phyloP scores from a whole-genome alignment of 2,113 vertebrate genomes.

The Megaceryle maxima region DNA sequence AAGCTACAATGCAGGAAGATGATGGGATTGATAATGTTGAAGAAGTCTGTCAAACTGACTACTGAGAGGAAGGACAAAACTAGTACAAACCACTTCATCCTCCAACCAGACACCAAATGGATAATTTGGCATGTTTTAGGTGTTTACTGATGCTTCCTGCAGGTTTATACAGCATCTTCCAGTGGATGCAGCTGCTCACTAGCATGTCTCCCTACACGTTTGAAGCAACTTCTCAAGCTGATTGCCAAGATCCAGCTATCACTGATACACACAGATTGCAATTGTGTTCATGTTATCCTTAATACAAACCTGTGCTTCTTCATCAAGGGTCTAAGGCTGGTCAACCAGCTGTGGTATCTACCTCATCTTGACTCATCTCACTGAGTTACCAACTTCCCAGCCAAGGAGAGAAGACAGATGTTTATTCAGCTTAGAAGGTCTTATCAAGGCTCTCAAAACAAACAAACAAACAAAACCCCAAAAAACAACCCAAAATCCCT shows the following conservation, averaged over 20 bases:
- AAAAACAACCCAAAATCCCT: too few relatives aligned
- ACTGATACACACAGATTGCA: not conserved
- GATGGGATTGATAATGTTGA: not conserved
- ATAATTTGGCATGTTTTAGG: not conserved
- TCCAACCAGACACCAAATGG: not conserved
- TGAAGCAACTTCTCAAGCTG: not conserved
- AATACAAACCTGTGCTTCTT: not conserved
- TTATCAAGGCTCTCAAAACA: not conserved
- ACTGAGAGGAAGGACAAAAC: not conserved
- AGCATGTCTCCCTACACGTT: not conserved
- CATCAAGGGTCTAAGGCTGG: not conserved
- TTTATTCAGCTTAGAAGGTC: not conserved
- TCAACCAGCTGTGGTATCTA: not conserved
- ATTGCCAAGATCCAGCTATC: not conserved
- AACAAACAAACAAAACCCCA: too few relatives aligned
- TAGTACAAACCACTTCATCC: not conserved
- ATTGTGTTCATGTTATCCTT: not conserved
- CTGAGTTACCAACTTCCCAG: not conserved
- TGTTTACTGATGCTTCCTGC: not conserved
- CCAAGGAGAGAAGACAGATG: not conserved
- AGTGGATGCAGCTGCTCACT: constrained; percentile 34
- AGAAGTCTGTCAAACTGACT: not conserved
- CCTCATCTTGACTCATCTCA: not conserved
- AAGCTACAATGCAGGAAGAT: not conserved
- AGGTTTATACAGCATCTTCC: constrained; percentile 25